Percentiles rank a stretch among this genome's conserved stretches.
Conservation (phyloP, 2,888 invertebrate species). For the Spisula subtruncata region DNA sequence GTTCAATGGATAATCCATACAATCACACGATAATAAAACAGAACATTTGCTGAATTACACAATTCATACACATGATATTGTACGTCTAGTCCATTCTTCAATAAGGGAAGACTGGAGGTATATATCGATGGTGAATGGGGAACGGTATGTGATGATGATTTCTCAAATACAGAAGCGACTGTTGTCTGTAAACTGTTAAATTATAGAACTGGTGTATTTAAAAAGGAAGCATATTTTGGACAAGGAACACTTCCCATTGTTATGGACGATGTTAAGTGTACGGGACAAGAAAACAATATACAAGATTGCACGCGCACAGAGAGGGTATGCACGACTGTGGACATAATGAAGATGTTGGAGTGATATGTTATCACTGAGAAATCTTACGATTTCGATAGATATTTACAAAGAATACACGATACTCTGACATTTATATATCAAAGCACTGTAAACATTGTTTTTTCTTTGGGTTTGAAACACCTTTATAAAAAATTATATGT, state of each 20-base stretch:
- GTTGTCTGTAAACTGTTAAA: not conserved
- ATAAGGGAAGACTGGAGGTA: not conserved
- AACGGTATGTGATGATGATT: not conserved
- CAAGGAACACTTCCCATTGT: not conserved
- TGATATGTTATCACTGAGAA: not conserved
- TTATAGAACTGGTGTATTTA: not conserved
- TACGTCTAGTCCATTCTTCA: not conserved
- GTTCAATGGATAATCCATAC: not conserved
- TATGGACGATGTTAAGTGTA: constrained; percentile 7
- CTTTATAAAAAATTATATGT: no score
- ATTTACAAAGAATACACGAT: no score
- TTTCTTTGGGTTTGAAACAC: no score
- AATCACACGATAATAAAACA: not conserved
- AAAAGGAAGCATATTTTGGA: not conserved
- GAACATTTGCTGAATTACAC: not conserved
- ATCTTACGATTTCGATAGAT: no score
- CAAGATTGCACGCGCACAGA: not conserved
- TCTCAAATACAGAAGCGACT: not conserved
- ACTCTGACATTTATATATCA: no score
- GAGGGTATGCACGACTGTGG: not conserved
- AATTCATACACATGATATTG: not conserved
- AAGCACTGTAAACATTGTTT: no score
- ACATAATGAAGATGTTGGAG: constrained; percentile 24
- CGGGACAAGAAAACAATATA: not conserved
- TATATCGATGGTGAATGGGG: not conserved